These are phyloP conservation scores for Psilopsiagon aurifrons DNA, from an alignment of 2,113 vertebrate genomes.

Conservation along the genomic window DNA sequence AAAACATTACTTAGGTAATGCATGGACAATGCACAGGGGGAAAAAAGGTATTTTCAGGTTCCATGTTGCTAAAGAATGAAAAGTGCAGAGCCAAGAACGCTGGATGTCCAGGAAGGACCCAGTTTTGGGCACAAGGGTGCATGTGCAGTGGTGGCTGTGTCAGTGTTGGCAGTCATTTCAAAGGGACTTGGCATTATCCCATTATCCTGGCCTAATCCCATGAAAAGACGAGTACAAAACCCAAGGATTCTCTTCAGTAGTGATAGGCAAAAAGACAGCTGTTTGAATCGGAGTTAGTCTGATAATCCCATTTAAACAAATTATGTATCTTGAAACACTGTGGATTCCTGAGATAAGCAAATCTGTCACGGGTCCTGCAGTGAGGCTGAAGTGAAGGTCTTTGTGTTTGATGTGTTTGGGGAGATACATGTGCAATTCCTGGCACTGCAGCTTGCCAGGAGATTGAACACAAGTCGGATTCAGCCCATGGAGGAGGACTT, in stretches of 20 bases:
- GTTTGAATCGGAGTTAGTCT: background rate
- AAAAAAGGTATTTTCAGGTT: background rate
- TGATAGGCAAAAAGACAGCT: background rate
- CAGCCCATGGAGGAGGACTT: background rate
- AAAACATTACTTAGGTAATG: background rate
- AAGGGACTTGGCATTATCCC: background rate
- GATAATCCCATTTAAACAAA: constrained; percentile 50
- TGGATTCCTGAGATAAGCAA: constrained; percentile 42
- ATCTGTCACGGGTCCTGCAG: background rate
- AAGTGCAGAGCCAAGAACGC: background rate
- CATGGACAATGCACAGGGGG: background rate
- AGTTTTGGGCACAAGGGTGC: background rate
- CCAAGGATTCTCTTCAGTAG: background rate
- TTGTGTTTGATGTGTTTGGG: background rate
- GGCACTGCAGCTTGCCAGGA: background rate
- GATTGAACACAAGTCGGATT: background rate
- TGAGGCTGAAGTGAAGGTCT: background rate
- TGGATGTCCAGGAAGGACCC: background rate
- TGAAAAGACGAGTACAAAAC: background rate
- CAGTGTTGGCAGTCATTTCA: background rate
- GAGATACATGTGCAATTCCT: background rate
- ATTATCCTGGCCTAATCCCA: background rate
- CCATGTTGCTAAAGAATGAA: background rate
- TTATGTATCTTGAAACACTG: background rate
- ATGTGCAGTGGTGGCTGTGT: background rate